Evolutionary conservation across 2,113 vertebrate species (phyloP).

Genomic region (Xerus inauris): DNA sequence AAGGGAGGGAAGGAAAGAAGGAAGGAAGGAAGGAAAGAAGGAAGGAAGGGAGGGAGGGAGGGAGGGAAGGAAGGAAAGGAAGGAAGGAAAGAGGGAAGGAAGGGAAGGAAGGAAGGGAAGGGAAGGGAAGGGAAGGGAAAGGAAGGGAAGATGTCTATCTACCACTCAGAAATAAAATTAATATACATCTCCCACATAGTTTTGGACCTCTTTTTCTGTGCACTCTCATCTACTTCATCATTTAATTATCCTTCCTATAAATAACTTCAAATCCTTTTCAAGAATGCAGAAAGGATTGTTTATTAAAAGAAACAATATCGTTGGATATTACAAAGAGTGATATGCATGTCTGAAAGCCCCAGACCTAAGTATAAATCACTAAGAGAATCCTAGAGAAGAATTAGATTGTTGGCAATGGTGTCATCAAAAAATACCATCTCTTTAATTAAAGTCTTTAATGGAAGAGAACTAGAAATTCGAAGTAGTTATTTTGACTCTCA

Average conservation of each 20-base stretch:
- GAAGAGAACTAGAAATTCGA: constrained; percentile 40
- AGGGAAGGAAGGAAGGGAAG: background rate
- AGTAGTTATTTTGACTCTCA: constrained; percentile 76
- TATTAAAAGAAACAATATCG: background rate
- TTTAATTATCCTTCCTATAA: background rate
- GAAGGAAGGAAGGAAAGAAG: no score
- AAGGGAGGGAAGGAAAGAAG: background rate
- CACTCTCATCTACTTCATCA: background rate
- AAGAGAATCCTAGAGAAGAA: background rate
- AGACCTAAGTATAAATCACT: background rate
- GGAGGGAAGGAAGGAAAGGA: background rate
- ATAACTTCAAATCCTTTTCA: background rate
- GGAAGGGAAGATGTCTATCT: background rate
- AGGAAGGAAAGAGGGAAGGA: background rate
- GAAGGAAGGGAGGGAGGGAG: background rate
- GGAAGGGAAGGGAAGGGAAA: background rate
- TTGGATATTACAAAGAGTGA: background rate
- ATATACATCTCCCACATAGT: background rate
- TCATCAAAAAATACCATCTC: background rate
- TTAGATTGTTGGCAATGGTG: background rate
- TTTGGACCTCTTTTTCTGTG: background rate
- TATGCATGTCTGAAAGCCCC: background rate
- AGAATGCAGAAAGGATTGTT: background rate
- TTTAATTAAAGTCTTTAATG: constrained; percentile 53
- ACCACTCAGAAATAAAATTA: background rate